Base-by-base conservation (phyloP, 2,888 invertebrate species). In the Thymelicus sylvestris region DNA sequence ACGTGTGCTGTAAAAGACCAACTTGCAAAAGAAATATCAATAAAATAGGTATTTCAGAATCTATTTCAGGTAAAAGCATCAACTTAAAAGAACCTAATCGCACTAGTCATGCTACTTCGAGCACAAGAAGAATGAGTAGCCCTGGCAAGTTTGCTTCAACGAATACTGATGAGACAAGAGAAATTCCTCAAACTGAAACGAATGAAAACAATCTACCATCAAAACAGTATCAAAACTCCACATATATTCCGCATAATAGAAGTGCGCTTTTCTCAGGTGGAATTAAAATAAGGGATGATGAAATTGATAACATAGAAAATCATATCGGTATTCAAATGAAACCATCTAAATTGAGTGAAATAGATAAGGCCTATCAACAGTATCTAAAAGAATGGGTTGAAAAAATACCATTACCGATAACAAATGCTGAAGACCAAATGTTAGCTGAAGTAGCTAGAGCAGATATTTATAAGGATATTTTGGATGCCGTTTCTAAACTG, bases 391-490 rank as follows among this genome's bases (percentile, higher is more conserved):
- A 83, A 12, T 90, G 90, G 90, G 80, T 87, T 0, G 66, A 84
- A 65, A 71, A 80, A 73, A 78, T 90, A 73, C 88, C 89, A 4
- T 83, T 89, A 39, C 64, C 75, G 31, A 73, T 73, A 6, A 66
- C 65, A 4, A 80, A 74, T 10, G 12, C 74, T 6, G 77, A 78
- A 57, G 83, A 87, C 48, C 63, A 76, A 24, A 77, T 74, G 47
- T 3, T 78, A 13, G 79, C 79, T 5, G 81, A 85, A 48, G 82
- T 81, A 69, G 80, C 81, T 12, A 83, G 87, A 74, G 47, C 79
- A n/a, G 83, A 81, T 0, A 76, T 91, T 6, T 82, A 83, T 47
- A 86, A 87, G 65, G 86, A 86, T 0, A 76, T 89, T 47, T 87
- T 85, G 85, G 85, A 87, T 81, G 79, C 79, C 12, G 76, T 89